phyloP scores from a whole-genome alignment of 2,113 vertebrate genomes.

The Syngnathoides biaculeatus region DNA sequence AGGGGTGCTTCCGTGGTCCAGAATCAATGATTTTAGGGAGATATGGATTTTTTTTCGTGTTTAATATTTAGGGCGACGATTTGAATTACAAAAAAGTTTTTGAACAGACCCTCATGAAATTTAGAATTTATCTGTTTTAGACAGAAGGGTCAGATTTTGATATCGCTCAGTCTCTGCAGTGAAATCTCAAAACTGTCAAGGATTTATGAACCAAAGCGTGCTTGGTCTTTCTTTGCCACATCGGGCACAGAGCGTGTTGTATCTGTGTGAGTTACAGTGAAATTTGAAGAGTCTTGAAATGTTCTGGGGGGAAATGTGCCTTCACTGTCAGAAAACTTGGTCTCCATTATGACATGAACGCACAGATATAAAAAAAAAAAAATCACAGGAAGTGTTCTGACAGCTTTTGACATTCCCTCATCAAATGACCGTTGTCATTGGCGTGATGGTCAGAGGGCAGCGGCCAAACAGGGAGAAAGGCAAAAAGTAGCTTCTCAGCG shows the following conservation, averaged over 20 bases:
- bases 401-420: background rate
- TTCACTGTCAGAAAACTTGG: too few species aligned
- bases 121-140: background rate
- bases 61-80: background rate
- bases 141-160: background rate
- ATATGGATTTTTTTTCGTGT: background rate
- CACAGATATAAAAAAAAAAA: background rate
- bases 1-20: background rate
- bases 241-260: too few species aligned
- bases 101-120: background rate
- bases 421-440: background rate
- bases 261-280: too few species aligned
- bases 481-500: slow-evolving; percentile 44
- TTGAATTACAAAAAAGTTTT: background rate
- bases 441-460: background rate
- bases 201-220: background rate
- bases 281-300: too few species aligned
- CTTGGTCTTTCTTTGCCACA: background rate
- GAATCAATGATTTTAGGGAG: background rate
- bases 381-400: background rate
- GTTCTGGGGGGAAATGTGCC: too few species aligned
- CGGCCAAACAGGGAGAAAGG: background rate
- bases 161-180: background rate
- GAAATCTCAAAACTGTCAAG: too few species aligned
- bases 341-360: too few species aligned